Base-by-base conservation (phyloP, 2,888 invertebrate genomes). In the Amaurobius ferox region DNA sequence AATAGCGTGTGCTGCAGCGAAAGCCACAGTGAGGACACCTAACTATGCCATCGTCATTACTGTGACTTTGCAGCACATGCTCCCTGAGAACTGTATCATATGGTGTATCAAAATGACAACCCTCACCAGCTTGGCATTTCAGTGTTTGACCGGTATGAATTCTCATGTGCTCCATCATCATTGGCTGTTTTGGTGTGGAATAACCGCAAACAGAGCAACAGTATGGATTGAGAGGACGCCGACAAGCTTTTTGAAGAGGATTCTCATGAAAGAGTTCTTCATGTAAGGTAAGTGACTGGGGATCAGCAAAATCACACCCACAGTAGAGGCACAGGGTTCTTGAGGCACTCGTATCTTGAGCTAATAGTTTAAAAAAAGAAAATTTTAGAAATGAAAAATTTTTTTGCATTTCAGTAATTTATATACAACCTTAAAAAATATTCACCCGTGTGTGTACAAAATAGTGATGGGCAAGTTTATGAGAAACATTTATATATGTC, bases 221-320 rank as follows among this genome's bases (percentile, higher is more conserved):
- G 35, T 87, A 88, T 2, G 88, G 88, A 61, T 87, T 74, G 29
- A 83, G 70, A 7, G 83, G 83, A 19, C 79, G 76, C 1, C 83
- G 48, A 6, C 35, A 39, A 35, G 76, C 61, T 39, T 61, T 67
- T 44, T 81, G 77, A 30, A 81, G 80, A 44, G 87, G 77, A 55
- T 87, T 87, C 55, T 87, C 83, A 62, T 89, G 89, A 44, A 89
- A 86, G 26, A 89, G 62, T 61, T 89, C 76, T 72, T 85, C 80
- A 64, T 89, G 89, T 13, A 87, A 85, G 90, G 92, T 92, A 73
- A 93, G 91, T 55, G 93, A 93, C 86, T 91, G 90, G 88, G 93
- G 92, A 90, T 93, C 93, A 88, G 92, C 92, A 90, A 93, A 93
- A 90, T 93, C 93, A 90, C 93, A 93, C 87, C 93, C 93, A 91